Percentiles rank a stretch among this genome's conserved stretches.
Evolutionary conservation across 2,797 vertebrate species (phyloP).

Genomic region (Taeniopygia guttata): DNA sequence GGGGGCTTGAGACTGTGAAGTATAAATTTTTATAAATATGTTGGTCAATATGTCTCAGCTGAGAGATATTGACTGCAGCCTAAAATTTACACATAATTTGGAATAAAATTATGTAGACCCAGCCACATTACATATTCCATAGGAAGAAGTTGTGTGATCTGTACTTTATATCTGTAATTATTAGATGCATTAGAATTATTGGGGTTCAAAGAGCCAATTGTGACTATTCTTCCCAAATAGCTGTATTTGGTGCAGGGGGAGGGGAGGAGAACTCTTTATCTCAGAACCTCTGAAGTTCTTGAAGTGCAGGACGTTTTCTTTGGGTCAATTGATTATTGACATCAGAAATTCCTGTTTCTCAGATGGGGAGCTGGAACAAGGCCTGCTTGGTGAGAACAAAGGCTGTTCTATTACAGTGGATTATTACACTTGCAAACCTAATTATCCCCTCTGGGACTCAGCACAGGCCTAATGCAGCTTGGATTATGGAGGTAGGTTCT

Average conservation of each 20-base stretch:
- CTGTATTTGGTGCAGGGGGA: neutral
- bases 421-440: conserved; percentile 85
- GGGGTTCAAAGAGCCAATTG: neutral
- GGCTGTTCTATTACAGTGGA: conserved; percentile 78
- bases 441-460: conserved; percentile 82
- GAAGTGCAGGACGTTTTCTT: conserved; percentile 44
- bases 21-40: neutral
- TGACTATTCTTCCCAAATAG: neutral
- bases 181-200: neutral
- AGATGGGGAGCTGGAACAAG: conserved; percentile 67
- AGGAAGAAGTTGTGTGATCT: neutral
- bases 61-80: neutral
- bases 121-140: neutral
- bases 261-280: neutral
- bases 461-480: conserved; percentile 56
- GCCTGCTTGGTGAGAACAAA: conserved; percentile 76
- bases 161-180: neutral
- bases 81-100: neutral
- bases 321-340: conserved; percentile 80
- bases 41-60: neutral
- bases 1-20: neutral
- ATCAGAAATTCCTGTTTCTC: conserved; percentile 63
- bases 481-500: conserved; percentile 52
- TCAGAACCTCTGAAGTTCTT: conserved; percentile 23
- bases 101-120: neutral